Evolutionary conservation across 2,113 vertebrate genomes (phyloP).

Genomic region (Ochotona princeps): DNA sequence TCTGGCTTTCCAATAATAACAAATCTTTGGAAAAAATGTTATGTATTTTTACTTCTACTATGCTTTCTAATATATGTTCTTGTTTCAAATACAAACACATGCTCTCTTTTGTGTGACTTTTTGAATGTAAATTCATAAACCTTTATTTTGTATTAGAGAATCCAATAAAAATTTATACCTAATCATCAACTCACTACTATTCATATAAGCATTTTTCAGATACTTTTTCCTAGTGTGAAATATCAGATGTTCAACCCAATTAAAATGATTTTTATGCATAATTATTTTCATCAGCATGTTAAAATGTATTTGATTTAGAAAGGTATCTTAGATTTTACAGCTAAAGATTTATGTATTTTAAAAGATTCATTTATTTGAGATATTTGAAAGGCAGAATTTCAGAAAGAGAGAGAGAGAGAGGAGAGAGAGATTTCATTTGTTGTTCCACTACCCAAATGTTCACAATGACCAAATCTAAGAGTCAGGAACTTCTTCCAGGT

Average conservation of each 20-base stretch:
- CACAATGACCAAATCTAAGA: no score
- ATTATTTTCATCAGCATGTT: neutral
- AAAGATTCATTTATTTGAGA: no score
- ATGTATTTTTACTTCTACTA: neutral
- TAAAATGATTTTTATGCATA: neutral
- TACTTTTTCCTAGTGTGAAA: conserved; percentile 17
- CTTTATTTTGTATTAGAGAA: conserved; percentile 19
- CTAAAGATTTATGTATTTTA: neutral
- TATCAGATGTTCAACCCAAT: neutral
- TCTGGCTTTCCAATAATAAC: no score
- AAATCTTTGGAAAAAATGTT: no score
- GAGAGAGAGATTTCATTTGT: no score
- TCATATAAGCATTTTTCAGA: neutral
- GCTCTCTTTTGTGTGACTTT: neutral
- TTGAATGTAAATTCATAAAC: neutral
- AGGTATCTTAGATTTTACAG: neutral
- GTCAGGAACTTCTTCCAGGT: no score
- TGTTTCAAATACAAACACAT: neutral
- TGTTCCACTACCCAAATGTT: no score
- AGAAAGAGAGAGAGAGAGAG: no score
- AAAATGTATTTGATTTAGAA: neutral
- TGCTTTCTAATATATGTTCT: neutral
- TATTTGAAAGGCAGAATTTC: no score
- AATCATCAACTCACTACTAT: neutral
- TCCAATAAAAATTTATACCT: neutral